Base-by-base conservation (phyloP, 2,888 invertebrate genomes). In the Clistopyga incitator region DNA sequence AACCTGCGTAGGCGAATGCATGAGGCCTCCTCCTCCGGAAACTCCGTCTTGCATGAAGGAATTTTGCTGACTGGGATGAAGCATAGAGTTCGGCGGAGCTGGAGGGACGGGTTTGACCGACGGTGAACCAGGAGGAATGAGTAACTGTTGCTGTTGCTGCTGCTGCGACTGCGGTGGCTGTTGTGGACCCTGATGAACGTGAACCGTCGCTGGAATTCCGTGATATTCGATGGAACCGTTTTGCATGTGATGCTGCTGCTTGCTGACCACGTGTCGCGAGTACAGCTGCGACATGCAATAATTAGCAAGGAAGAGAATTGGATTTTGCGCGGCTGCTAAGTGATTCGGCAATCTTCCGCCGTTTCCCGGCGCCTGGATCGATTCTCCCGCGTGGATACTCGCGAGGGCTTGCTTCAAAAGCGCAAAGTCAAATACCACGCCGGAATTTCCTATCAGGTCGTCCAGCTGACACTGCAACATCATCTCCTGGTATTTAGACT, bases 241-340 rank as follows among this genome's bases (percentile, higher is more conserved):
- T 72, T 94, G 93, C 86, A 94, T 90, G 59, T 94, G 64, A 25
- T 64, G 94, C 87, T 95, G 95, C 87, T 95, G 95, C 89, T 95
- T 95, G 82, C 94, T 94, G 25, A 95, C 92, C 42, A 96, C 94
- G 89, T 95, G 95, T 61, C 96, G 94, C 80, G 96, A 95, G 92
- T 96, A 96, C 82, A 96, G 92, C 90, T 96, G 96, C 20, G 96
- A 96, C 95, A 96, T 95, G 92, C 97, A 97, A 91, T 96, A 97
- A 91, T 97, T 97, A 75, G 96, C 96, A 84, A 97, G 94, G 90
- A 97, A 95, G 86, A 97, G 93, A 56, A 96, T 95, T 6, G 96
- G 96, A 90, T 96, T 96, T 87, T 95, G 95, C 84, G 95, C 94
- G 8, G 94, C 94, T 47, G 93, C 89, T 29, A 91, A 64, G 72